Evolutionary conservation across 2,797 vertebrate species (phyloP), one percentile per base, ranked within the genome.

Genomic region (Neostethus bicornis): DNA sequence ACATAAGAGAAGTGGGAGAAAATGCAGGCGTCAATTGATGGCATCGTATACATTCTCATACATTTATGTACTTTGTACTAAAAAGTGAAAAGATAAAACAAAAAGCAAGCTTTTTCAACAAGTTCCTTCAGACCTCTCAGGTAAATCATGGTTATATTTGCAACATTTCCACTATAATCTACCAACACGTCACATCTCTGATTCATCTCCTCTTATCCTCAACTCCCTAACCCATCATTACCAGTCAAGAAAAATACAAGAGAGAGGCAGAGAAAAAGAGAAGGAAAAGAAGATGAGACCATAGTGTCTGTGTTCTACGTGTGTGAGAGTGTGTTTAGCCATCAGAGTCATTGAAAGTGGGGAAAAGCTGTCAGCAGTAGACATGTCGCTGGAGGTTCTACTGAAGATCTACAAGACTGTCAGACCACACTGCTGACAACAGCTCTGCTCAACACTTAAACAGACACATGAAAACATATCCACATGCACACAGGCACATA

Each of bases 341-440:
- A 53, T 80, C 69, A 75, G 68, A 67, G 77, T 54, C 23, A 43
- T 61, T 70, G 77, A 81, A 84, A 85, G 79, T 64, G 43, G 67
- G 80, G 86, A 87, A 72, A 81, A 85, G 84, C 87, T 90, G 90
- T 89, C 89, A 90, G 74, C 70, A 25, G 61, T 20, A 81, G 83
- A 79, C 70, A 75, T 71, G 69, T 63, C 52, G 67, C 82, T 71
- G 70, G 70, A 86, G 61, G 73, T 80, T 82, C 84, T 72, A 65
- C 70, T 79, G 81, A 75, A 83, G 81, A 88, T 86, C 82, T 81
- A 79, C 65, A 57, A 68, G 64, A 83, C 79, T 81, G 81, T 90
- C 84, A 89, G 84, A 86, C 76, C 63, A 63, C 77, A 61, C 61
- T 71, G 63, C 70, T 79, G 73, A 79, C 62, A 50, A 86, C 75